Evolutionary conservation across 2,113 vertebrate species (phyloP), one percentile per base, ranked within the genome.

Genomic region (Anas platyrhynchos): DNA sequence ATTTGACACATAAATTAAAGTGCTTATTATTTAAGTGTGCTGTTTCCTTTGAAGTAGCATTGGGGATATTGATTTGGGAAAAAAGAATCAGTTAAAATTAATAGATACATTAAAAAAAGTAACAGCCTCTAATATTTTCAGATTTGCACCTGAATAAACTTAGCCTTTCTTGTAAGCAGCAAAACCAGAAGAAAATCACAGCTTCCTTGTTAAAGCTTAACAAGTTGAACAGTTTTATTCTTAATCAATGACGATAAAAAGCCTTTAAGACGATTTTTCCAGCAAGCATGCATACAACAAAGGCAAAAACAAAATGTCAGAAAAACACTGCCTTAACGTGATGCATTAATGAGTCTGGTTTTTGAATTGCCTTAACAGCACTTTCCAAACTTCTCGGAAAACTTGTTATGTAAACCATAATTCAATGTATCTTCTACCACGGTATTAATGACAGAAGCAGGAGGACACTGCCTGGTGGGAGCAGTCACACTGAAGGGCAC

Each of bases 171-270:
- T 75, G 12, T 27, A 78, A 92, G 62, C 10, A 78, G 17, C 23
- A 91, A 16, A 75, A 71, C 18, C 16, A 68, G 41, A 32, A 67
- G 79, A 34, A 86, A 65, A 52, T 41, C 56, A 78, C 11, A 81
- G 43, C 16, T 92, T 92, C 79, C 62, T 73, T 86, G 54, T 73
- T 56, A 80, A 77, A 82, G 58, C 61, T 84, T 90, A 71, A 16
- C 0, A 0, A 80, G 52, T 63, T 16, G 2, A 63, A 85, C 11
- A 61, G 68, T 75, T 96, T 86, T 88, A 89, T 63, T 87, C 67
- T 88, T 97, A 96, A 95, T 93, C 72, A 89, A 87, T 91, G 44
- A 71, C 44, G 38, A 91, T 73, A 81, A 93, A 89, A 96, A 72
- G 46, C 61, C 82, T 76, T 89, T 56, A 83, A 89, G 50, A 46